Evolutionary conservation across 2,797 vertebrate genomes (phyloP), one percentile per base, ranked within the genome.

Genomic region (Hapalemur alaotrensis): DNA sequence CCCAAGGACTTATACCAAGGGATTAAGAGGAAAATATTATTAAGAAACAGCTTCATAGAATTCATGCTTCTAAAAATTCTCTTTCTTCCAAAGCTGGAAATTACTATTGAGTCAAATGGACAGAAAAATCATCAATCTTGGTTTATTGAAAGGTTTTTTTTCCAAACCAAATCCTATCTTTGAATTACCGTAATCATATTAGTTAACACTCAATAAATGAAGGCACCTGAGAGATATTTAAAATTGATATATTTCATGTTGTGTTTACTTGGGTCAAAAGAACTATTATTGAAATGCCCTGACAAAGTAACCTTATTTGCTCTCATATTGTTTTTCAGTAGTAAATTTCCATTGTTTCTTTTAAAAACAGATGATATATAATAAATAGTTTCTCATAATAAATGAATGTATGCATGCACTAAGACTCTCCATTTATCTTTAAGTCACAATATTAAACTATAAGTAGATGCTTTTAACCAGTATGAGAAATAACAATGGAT

Each of bases 11-110:
- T 79, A 84, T 32, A 65, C 30, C 38, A 95, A 84, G 38, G 54
- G 61, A 89, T 80, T 95, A 95, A 3, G 4, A 38, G 25, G 35
- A 67, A 57, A 87, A 94, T 57, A 87, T 89, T 70, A 82, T 87
- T 93, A 96, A 93, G 59, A 86, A 95, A 81, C 6, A 82, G n/a
- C n/a, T 87, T 90, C 38, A 12, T 28, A 61, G 32, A 92, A 89
- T n/a, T 73, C 11, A 52, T 61, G 46, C 54, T 89, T 89, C 41
- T 89, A 93, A 89, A 97, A 95, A 91, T 95, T 22, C 46, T 88
- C 18, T 73, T 80, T 73, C 89, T 23, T 23, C 80, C 20, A 84
- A 96, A 93, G 30, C 17, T 65, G 1, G 46, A 96, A 96, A 87
- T 95, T 80, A 94, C 2, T 91, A 88, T 43, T 61, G 48, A 93